Evolutionary conservation across 92 coral and sea anemone genomes (phyloP), one percentile per base, ranked within the genome.

Genomic region (Paramuricea clavata): DNA sequence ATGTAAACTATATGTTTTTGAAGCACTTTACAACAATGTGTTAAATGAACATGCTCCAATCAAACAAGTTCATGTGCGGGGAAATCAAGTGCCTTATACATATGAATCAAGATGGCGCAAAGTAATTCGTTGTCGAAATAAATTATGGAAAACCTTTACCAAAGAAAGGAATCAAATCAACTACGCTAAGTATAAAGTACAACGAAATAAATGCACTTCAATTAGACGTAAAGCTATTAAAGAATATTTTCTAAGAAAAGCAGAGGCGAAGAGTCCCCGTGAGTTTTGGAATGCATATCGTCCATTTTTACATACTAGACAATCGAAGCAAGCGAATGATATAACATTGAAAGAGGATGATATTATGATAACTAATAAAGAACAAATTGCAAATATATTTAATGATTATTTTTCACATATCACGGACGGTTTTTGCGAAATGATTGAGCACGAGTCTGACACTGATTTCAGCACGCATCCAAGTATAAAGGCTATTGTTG

Each of bases 251-350:
- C 0, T 17, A 19, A 80, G 49, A n/a, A 76, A 86, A 76, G 39
- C 77, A 21, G 89, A 77, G 17, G 15, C 83, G 35, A 78, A 61
- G 15, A 85, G 77, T 54, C 89, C 92, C 34, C 70, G 87, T 8
- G 90, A 79, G n/a, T 89, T 90, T 67, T 90, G 93, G 90, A 61
- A 81, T 59, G 52, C 90, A 39, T 90, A 90, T 60, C 69, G 88
- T 56, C 93, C 90, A 28, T 90, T 90, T 57, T 73, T 90, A 57
- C 42, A 36, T 36, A 36, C 42, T 2, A 36, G 42, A 36, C 42
- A 36, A 36, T 36, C 42, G 8, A 36, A 36, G 42, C 42, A 36
- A 36, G 42, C 8, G 42, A 36, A 36, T 8, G 42, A 36, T 36
- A 36, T 36, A 36, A 8, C 8, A 36, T 36, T 36, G 42, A 36